Percentiles rank a stretch among this genome's conserved stretches.
phyloP scores from a whole-genome alignment of 1,140 invertebrate genomes.

The Schlechtendalia chinensis region DNA sequence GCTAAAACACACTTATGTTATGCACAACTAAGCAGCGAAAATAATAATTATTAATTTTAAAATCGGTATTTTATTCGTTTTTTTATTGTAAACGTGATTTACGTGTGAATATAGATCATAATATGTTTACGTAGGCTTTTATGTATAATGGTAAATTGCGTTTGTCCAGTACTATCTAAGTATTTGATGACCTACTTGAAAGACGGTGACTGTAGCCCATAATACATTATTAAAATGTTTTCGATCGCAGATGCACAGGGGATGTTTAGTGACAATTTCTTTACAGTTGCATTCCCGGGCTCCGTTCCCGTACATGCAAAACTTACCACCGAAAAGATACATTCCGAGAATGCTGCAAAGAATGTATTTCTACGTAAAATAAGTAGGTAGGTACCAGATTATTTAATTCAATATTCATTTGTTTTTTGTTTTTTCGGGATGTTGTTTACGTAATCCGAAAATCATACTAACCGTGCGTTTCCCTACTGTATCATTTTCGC shows the following conservation, averaged over 20 bases:
- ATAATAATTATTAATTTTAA: no score
- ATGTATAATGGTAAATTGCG: slow-evolving; percentile 24
- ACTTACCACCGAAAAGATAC: slow-evolving; percentile 98
- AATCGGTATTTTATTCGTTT: no score
- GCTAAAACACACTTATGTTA: no score
- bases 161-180: slow-evolving; percentile 23
- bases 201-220: slow-evolving; percentile 93
- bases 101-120: no score
- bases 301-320: slow-evolving; percentile 91
- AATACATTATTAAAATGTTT: slow-evolving; percentile 97
- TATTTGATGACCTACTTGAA: slow-evolving; percentile 76
- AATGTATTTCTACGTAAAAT: slow-evolving; percentile 37
- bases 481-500: neutral
- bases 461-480: no score
- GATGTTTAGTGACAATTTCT: slow-evolving; percentile 80
- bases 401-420: neutral
- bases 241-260: slow-evolving; percentile 88
- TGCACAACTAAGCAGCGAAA: no score
- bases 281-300: slow-evolving; percentile 85
- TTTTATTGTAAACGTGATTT: no score
- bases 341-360: slow-evolving; percentile 90
- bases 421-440: neutral
- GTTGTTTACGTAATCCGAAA: no score
- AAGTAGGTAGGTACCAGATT: slow-evolving; percentile 25
- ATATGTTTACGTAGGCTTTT: neutral